Conservation (phyloP, 2,797 vertebrate genomes). For the Schizopygopsis pylzovi region DNA sequence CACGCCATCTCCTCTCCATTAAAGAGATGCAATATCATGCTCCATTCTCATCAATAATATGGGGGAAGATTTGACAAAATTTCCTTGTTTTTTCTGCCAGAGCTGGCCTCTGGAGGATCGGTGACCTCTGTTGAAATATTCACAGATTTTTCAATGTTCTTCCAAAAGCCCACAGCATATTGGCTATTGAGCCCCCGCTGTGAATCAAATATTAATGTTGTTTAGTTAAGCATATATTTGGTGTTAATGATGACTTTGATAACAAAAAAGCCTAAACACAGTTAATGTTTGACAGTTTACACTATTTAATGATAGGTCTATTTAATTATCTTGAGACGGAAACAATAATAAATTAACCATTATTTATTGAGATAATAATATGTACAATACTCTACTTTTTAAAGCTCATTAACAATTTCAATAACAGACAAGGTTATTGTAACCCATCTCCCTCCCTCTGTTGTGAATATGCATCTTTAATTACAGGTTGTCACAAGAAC, state of each 20-base stretch:
- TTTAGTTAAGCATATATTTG: slow-evolving; percentile 18
- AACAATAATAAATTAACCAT: neutral
- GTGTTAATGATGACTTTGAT: slow-evolving; percentile 9
- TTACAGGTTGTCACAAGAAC: neutral
- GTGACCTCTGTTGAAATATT: slow-evolving; percentile 44
- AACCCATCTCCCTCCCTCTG: neutral
- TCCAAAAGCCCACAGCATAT: slow-evolving; percentile 32
- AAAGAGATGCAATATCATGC: slow-evolving; percentile 64
- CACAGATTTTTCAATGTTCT: neutral
- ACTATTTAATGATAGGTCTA: neutral
- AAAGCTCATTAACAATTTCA: neutral
- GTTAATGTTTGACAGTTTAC: slow-evolving; percentile 15
- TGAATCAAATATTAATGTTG: slow-evolving; percentile 32
- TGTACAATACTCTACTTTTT: neutral
- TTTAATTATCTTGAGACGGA: neutral
- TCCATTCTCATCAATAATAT: slow-evolving; percentile 71
- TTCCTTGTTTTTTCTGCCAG: slow-evolving; percentile 48
- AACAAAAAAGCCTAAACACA: neutral
- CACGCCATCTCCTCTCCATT: slow-evolving; percentile 62
- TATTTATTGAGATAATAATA: neutral
- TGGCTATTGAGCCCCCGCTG: slow-evolving; percentile 36
- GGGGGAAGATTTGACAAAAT: slow-evolving; percentile 57
- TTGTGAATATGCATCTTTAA: neutral
- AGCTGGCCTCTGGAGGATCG: slow-evolving; percentile 14
- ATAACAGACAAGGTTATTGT: neutral